Evolutionary conservation across 2,888 invertebrate species (phyloP), one percentile per base, ranked within the genome.

Genomic region (Temnothorax unifasciatus): DNA sequence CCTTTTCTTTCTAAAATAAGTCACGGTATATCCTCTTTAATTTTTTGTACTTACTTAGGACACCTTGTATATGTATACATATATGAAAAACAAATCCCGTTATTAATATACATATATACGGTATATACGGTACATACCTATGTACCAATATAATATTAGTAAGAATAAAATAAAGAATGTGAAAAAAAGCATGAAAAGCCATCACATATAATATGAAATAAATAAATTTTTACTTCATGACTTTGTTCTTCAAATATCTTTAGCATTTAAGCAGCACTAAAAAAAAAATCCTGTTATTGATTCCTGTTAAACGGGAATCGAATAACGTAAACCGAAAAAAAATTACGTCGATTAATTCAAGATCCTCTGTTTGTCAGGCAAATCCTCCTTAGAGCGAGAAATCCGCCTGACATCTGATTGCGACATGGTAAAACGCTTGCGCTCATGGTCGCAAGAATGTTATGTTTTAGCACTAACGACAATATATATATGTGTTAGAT

Each of bases 371-470:
- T 88, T 86, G 85, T 83, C 86, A 87, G 89, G 88, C 83, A 84
- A 83, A 91, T 90, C 88, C 84, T 87, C 68, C 68, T 77, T 77
- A 77, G 77, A 68, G 77, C 92, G 90, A 91, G 91, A 91, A 88
- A 90, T 88, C 88, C 88, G 83, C 89, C 92, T 87, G 92, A 91
- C 88, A 91, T 90, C 92, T 89, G 92, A 92, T 90, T 90, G 87
- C 89, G 87, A 90, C 85, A 92, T 88, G 92, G 90, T 90, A 90
- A 90, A 90, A 81, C 86, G 84, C 86, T 85, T 87, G 83, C 85
- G 85, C 77, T 57, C 76, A 44, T 57, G 82, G 79, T 83, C 86
- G 82, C 88, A 86, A 86, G 77, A 87, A 88, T 86, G 87, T 86
- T 82, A 85, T 89, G 88, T 90, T 64, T 63, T 90, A 90, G 89